Percentiles rank a stretch among this genome's conserved stretches.
These are phyloP conservation scores for Lasioglossum lativentre DNA, from an alignment of 2,888 invertebrate species.

Conservation along the genomic window DNA sequence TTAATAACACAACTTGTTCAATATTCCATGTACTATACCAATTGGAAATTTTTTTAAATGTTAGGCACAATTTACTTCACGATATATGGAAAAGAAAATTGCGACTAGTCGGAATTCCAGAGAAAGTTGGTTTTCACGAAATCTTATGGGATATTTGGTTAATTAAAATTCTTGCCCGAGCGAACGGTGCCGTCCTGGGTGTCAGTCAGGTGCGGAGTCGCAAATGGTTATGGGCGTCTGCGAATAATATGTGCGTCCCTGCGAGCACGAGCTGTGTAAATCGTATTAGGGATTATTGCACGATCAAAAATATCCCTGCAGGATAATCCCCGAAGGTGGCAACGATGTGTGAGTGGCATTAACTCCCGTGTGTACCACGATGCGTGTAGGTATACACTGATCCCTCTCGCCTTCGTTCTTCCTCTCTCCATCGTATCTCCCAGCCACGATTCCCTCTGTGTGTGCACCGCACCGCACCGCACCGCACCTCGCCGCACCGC, in stretches of 20 bases:
- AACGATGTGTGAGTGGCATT: conserved; percentile 80
- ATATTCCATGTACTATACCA: too few species aligned
- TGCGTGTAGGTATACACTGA: conserved; percentile 66
- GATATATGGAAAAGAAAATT: too few species aligned
- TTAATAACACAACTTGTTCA: too few species aligned
- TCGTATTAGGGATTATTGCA: conserved; percentile 84
- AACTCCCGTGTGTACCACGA: conserved; percentile 71
- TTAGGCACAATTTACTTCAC: too few species aligned
- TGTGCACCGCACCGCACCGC: not conserved
- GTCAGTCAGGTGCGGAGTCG: conserved; percentile 60
- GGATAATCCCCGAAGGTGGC: conserved; percentile 82
- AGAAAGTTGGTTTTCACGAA: too few species aligned
- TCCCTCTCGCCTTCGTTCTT: conserved; percentile 69
- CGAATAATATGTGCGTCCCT: conserved; percentile 72
- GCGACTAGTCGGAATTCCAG: too few species aligned
- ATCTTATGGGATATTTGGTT: too few species aligned
- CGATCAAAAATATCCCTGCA: conserved; percentile 84
- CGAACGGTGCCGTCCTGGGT: conserved; percentile 13
- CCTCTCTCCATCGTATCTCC: conserved; percentile 45
- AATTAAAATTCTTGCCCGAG: conserved; percentile 45
- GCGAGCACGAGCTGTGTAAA: conserved; percentile 82
- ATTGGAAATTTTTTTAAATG: too few species aligned
- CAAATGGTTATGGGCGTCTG: conserved; percentile 66
- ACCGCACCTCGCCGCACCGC: too few species aligned
- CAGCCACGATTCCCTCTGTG: conserved; percentile 22